Conservation (phyloP, 2,888 invertebrate genomes). For the Melitaea athalia region DNA sequence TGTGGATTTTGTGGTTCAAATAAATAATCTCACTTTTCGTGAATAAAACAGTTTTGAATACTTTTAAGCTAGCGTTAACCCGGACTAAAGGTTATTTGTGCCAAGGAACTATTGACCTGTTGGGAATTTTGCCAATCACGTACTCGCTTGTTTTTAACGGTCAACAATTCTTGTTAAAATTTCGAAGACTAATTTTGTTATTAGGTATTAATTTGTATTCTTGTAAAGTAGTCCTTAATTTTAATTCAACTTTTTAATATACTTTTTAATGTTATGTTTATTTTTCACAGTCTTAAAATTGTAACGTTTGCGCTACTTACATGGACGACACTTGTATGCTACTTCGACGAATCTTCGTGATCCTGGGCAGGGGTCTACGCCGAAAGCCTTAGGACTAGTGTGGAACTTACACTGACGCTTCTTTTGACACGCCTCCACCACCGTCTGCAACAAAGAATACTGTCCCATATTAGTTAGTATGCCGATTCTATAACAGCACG, state of each 20-base stretch:
- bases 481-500: slow-evolving; percentile 50
- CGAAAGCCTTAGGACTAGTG: slow-evolving; percentile 93
- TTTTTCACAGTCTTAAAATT: too few species aligned
- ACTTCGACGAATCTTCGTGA: slow-evolving; percentile 96
- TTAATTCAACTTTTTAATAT: too few species aligned
- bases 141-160: slow-evolving; percentile 15
- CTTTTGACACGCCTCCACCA: slow-evolving; percentile 96
- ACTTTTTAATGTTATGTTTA: not conserved
- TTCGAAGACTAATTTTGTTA: slow-evolving; percentile 2
- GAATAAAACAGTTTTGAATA: slow-evolving; percentile 24
- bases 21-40: slow-evolving; percentile 10
- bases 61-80: slow-evolving; percentile 30
- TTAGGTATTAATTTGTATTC: not conserved
- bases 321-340: slow-evolving; percentile 97
- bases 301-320: slow-evolving; percentile 84
- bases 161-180: slow-evolving; percentile 9
- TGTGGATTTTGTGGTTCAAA: slow-evolving; percentile 13
- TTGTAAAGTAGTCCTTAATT: not conserved
- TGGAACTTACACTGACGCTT: slow-evolving; percentile 95
- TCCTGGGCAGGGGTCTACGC: slow-evolving; percentile 95
- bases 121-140: slow-evolving; percentile 34
- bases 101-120: slow-evolving; percentile 35
- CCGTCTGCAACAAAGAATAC: slow-evolving; percentile 96
- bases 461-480: slow-evolving; percentile 77
- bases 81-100: slow-evolving; percentile 24